Base-by-base conservation (phyloP, 92 coral and sea anemone species). In the Diadumene lineata region DNA sequence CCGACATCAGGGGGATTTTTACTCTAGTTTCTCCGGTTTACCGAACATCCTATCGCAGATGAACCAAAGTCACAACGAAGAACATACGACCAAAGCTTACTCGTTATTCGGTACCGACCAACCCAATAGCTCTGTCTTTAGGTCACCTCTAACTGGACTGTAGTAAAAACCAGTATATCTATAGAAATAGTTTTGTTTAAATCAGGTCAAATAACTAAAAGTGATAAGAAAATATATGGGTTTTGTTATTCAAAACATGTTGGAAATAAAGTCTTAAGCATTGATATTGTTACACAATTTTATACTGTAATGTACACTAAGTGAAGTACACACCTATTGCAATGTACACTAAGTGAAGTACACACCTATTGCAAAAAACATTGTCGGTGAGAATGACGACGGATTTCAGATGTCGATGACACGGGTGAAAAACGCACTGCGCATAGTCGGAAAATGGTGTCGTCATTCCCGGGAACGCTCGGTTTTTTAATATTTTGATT, bases 21-120 rank as follows among this genome's bases (percentile, higher is more conserved):
- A 94, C 84, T 91, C 98, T 23, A 91, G 91, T 78, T 91, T 94
- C 79, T 88, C 97, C 17, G 98, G 98, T 60, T 83, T 94, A 76
- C 96, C 96, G 9, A 86, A 90, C 77, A 82, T 92, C 77, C 70
- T 94, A 11, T 80, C 90, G 1, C 97, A 91, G 71, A 27, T 91
- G 58, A 78, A 82, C 43, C 92, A 90, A 38, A 70, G 65, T 31
- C 82, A 75, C n/a, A 63, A 77, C 25, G 81, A 91, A 6, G 96
- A 81, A 11, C 46, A 68, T 46, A 88, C 82, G 21, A 87, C 83
- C 50, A 92, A 86, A 70, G 74, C 98, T 1, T 94, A 94, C 76
- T 92, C 98, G 60, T 77, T 94, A 25, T 94, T 94, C 78, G 98
- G 98, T 57, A 90, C 92, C 18, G 98, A 94, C 29, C 92, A 94